These are phyloP conservation scores for Nomada fabriciana DNA, from an alignment of 2,888 invertebrate species.

Conservation along the genomic window DNA sequence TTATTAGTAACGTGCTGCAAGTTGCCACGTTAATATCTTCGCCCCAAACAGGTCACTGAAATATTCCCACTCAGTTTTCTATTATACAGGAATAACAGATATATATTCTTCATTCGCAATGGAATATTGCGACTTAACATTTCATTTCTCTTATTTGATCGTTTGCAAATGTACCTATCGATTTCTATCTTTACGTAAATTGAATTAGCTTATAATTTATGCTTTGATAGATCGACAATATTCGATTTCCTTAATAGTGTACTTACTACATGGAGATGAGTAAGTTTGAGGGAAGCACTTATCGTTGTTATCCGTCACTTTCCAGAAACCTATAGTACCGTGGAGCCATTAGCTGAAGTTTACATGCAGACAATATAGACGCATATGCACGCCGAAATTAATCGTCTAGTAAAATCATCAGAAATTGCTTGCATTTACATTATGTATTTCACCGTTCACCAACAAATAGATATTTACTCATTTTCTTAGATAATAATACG, in stretches of 20 bases:
- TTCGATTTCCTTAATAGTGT: constrained; percentile 17
- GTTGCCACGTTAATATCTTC: neutral
- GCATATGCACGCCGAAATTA: constrained; percentile 5
- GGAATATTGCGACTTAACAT: too few species aligned
- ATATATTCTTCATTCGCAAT: neutral
- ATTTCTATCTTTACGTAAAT: neutral
- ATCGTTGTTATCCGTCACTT: constrained; percentile 31
- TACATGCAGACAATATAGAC: neutral
- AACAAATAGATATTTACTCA: neutral
- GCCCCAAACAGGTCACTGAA: neutral
- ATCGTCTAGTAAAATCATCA: constrained; percentile 16
- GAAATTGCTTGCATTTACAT: neutral
- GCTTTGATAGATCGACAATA: neutral
- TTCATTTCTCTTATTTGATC: too few species aligned
- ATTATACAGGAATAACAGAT: neutral
- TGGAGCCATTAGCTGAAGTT: constrained; percentile 24
- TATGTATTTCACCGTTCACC: neutral
- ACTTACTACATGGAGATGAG: neutral
- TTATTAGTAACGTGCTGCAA: too few species aligned
- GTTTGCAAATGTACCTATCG: too few species aligned
- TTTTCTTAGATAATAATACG: neutral
- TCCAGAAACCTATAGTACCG: constrained; percentile 21
- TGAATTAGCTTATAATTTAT: neutral
- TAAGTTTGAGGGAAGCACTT: constrained; percentile 20
- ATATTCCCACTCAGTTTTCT: neutral